Evolutionary conservation across 2,797 vertebrate genomes (phyloP).

Genomic region (Meda fulgida): DNA sequence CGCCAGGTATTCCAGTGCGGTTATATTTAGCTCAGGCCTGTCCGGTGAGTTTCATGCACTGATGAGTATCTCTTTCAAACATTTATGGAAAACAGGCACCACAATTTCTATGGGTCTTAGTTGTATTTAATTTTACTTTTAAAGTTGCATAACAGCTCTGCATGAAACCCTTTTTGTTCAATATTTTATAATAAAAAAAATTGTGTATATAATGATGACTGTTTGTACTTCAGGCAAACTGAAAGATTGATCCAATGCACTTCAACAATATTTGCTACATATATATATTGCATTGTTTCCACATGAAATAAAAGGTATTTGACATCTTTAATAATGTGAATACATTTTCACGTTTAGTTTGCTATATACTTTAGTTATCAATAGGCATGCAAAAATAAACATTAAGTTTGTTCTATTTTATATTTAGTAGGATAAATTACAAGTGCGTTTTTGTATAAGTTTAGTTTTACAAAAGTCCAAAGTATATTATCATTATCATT

Average conservation of each 20-base stretch:
- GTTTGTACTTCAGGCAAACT: neutral
- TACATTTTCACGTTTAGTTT: neutral
- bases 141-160: neutral
- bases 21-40: constrained; percentile 26
- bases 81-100: neutral
- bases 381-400: neutral
- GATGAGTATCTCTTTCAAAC: neutral
- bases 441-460: neutral
- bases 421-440: neutral
- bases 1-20: constrained; percentile 38
- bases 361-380: neutral
- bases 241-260: too few species aligned
- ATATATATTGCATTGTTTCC: neutral
- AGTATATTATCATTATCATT: neutral
- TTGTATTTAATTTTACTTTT: neutral
- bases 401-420: neutral
- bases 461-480: neutral
- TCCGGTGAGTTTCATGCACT: neutral
- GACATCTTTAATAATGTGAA: neutral
- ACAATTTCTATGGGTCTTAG: neutral
- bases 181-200: neutral
- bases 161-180: neutral
- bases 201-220: neutral
- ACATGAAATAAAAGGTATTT: neutral
- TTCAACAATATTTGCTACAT: neutral